Conservation (phyloP, 1,140 invertebrate genomes). For the Achroia grisella region DNA sequence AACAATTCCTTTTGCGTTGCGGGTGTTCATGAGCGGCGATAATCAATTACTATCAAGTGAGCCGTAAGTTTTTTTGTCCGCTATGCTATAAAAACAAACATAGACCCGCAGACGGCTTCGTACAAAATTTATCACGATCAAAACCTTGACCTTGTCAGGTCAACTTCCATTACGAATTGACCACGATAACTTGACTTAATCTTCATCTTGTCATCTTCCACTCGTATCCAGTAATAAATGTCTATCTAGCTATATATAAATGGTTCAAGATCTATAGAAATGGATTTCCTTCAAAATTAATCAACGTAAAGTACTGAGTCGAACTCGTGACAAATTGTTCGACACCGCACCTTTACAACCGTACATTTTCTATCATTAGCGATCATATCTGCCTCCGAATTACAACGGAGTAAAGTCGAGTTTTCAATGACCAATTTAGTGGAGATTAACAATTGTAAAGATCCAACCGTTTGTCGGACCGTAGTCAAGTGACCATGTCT, state of each 20-base stretch:
- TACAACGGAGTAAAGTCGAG: constrained; percentile 3
- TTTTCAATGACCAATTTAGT: constrained; percentile 7
- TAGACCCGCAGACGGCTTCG: too few species aligned
- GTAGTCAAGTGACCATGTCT: neutral
- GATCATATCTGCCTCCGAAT: neutral
- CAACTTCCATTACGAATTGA: too few species aligned
- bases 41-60: too few species aligned
- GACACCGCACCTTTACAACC: neutral
- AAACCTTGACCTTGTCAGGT: too few species aligned
- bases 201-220: too few species aligned
- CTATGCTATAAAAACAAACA: too few species aligned
- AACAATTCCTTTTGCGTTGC: too few species aligned
- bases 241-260: neutral
- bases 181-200: too few species aligned
- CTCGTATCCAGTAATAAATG: neutral
- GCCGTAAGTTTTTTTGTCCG: too few species aligned
- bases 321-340: neutral
- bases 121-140: too few species aligned
- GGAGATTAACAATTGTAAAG: constrained; percentile 10
- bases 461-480: constrained; percentile 3
- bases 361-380: constrained; percentile 6
- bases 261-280: neutral
- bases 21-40: too few species aligned
- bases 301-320: neutral
- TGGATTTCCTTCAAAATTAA: neutral